phyloP scores from a whole-genome alignment of 2,888 invertebrate species.

The Chorisops tibialis region DNA sequence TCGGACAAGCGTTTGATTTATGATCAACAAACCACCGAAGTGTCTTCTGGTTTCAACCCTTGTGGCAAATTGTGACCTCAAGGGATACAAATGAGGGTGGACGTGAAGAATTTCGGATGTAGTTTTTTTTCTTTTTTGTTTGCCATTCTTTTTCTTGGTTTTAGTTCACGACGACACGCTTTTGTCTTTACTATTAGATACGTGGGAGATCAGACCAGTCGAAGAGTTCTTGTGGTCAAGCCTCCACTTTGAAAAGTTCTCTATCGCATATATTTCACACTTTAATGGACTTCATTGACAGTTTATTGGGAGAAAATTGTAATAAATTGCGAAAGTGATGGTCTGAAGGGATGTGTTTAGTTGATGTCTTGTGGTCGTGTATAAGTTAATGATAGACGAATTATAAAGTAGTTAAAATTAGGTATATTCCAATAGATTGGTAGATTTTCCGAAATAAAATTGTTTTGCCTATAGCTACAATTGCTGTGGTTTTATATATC shows the following conservation, averaged over 20 bases:
- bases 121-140: conserved; percentile 21
- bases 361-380: background rate
- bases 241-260: background rate
- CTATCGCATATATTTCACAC: conserved; percentile 26
- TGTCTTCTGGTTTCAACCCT: conserved; percentile 34
- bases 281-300: conserved; percentile 35
- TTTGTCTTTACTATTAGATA: conserved; percentile 13
- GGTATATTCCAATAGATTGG: too few relatives aligned
- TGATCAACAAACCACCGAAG: conserved; percentile 31
- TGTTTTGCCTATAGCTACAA: too few relatives aligned
- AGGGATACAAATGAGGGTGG: conserved; percentile 33
- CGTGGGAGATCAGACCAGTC: background rate
- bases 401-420: too few relatives aligned
- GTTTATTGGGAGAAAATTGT: conserved; percentile 36
- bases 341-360: conserved; percentile 23
- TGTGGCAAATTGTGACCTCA: conserved; percentile 35
- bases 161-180: conserved; percentile 14
- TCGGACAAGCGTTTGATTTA: conserved; percentile 32
- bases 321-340: conserved; percentile 33
- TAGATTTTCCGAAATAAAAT: too few relatives aligned
- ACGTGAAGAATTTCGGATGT: conserved; percentile 20
- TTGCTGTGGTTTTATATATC: too few relatives aligned
- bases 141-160: background rate
- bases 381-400: too few relatives aligned
- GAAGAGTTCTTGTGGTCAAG: conserved; percentile 19